Evolutionary conservation across 2,888 invertebrate genomes (phyloP).

Genomic region (Hypercompe scribonia): DNA sequence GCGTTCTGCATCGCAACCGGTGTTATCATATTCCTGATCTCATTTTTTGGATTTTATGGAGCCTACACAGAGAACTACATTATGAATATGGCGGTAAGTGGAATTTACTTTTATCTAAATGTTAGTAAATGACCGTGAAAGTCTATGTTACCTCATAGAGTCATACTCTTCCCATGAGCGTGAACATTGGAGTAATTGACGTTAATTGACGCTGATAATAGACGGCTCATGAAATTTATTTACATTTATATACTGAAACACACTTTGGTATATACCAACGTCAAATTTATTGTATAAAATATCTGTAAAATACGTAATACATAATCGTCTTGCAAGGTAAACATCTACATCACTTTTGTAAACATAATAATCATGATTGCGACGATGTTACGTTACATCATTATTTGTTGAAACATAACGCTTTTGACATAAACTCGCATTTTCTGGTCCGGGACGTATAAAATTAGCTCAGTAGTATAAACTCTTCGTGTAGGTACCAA

Average conservation of each 20-base stretch:
- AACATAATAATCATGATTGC: constrained; percentile 42
- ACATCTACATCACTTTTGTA: constrained; percentile 33
- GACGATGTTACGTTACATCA: constrained; percentile 40
- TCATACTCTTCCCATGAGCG: constrained; percentile 24
- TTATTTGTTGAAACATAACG: constrained; percentile 25
- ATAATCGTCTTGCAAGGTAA: constrained; percentile 9
- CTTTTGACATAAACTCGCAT: constrained; percentile 41
- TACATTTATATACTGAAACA: constrained; percentile 10
- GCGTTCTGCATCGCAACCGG: constrained; percentile 91
- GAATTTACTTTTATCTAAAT: constrained; percentile 27
- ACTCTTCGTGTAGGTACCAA: constrained; percentile 25
- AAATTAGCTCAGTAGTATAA: constrained; percentile 45
- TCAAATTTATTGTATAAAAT: background rate
- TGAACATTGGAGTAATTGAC: constrained; percentile 27
- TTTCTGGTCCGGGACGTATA: constrained; percentile 35
- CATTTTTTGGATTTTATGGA: constrained; percentile 96
- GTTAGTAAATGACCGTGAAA: constrained; percentile 36
- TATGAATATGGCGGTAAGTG: constrained; percentile 91
- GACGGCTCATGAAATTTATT: constrained; percentile 17
- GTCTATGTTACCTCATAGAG: constrained; percentile 32
- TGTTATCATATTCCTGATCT: constrained; percentile 90
- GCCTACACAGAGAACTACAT: constrained; percentile 94
- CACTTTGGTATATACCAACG: background rate
- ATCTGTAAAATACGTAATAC: background rate
- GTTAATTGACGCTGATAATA: constrained; percentile 38